A percentile compares a stretch with the other conserved stretches of the same genome.
These are phyloP conservation scores for Colletes gigas DNA, from an alignment of 1,140 invertebrate genomes.

Conservation along the genomic window DNA sequence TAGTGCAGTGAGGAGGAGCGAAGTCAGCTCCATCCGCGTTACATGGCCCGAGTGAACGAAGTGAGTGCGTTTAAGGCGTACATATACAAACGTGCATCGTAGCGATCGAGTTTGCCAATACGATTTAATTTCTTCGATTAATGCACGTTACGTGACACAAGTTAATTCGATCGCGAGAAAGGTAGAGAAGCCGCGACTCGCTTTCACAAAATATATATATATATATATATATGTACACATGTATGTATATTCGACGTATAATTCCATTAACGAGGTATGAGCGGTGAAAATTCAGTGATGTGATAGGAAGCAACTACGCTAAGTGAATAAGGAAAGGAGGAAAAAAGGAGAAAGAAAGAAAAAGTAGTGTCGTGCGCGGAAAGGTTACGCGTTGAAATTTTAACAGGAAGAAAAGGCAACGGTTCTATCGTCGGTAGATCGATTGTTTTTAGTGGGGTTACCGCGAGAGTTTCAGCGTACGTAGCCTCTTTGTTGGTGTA, in stretches of 20 bases:
- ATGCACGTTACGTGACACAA: conserved; percentile 28
- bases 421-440: conserved; percentile 27
- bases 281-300: conserved; percentile 37
- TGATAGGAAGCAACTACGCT: conserved; percentile 35
- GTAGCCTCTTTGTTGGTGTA: conserved; percentile 9
- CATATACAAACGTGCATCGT: conserved; percentile 41
- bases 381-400: conserved; percentile 14
- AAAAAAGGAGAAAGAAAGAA: conserved; percentile 12
- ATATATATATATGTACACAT: too few relatives aligned
- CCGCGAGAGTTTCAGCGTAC: conserved; percentile 15
- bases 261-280: background rate
- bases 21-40: conserved; percentile 71
- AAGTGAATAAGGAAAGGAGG: conserved; percentile 18
- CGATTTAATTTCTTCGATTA: conserved; percentile 13
- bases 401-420: conserved; percentile 17
- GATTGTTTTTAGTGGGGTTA: conserved; percentile 46
- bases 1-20: conserved; percentile 82
- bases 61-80: conserved; percentile 48
- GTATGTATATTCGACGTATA: background rate
- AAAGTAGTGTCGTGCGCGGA: conserved; percentile 33
- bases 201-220: conserved; percentile 14
- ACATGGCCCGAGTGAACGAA: conserved; percentile 63
- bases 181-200: conserved; percentile 23
- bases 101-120: conserved; percentile 18
- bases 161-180: conserved; percentile 21